Conservation (phyloP, 2,113 vertebrate species). For the Stigmatopora argus region DNA sequence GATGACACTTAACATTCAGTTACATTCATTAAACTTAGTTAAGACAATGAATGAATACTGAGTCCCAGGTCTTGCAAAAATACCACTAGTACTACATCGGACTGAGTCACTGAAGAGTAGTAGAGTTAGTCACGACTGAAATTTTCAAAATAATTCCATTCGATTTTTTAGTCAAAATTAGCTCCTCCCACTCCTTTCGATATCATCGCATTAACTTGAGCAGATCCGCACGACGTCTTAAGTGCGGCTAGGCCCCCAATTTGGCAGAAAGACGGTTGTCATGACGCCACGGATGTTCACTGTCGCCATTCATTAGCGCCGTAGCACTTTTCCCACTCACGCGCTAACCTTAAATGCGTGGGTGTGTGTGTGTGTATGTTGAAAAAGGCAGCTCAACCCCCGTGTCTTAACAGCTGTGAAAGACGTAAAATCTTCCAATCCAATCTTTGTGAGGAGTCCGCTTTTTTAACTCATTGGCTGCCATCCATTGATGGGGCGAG, state of each 20-base stretch:
- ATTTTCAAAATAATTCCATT: too few species aligned
- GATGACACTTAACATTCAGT: too few species aligned
- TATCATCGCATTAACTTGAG: not conserved
- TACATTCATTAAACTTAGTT: too few species aligned
- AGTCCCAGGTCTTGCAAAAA: too few species aligned
- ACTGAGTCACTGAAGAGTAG: too few species aligned
- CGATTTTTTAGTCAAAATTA: too few species aligned
- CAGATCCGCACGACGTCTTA: not conserved
- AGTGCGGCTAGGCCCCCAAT: not conserved
- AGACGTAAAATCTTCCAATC: slow-evolving; percentile 47
- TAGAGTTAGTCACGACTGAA: too few species aligned
- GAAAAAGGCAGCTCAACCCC: slow-evolving; percentile 43
- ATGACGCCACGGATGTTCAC: not conserved
- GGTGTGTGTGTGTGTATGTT: slow-evolving; percentile 10
- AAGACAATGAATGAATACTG: too few species aligned
- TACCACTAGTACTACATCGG: too few species aligned
- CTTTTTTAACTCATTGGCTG: too few species aligned
- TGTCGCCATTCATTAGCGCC: not conserved
- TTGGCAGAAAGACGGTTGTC: not conserved
- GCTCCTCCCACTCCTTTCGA: not conserved
- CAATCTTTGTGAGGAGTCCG: slow-evolving; percentile 21
- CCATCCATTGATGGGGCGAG: too few species aligned
- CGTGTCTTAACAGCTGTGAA: slow-evolving; percentile 47
- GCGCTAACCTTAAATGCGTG: slow-evolving; percentile 26
- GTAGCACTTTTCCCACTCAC: slow-evolving; percentile 5